Evolutionary conservation across 2,888 invertebrate species (phyloP).

Genomic region (Stenotaenia linearis): DNA sequence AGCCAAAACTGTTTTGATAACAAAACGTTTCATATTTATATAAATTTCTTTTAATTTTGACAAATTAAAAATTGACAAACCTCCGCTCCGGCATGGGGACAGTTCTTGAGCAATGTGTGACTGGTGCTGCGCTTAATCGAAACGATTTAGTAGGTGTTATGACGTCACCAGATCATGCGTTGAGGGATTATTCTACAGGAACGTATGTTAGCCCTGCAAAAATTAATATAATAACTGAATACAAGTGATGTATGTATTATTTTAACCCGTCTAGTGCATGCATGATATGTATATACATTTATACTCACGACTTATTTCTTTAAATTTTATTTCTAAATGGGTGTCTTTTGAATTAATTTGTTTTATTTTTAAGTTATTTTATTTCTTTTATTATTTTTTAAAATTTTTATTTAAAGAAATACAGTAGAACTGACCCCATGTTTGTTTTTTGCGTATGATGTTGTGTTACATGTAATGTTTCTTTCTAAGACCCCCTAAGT

Average conservation of each 20-base stretch:
- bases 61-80: neutral
- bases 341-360: too few relatives aligned
- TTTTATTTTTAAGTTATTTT: neutral
- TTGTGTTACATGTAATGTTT: constrained; percentile 32
- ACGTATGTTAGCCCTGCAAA: constrained; percentile 5
- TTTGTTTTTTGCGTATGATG: constrained; percentile 29
- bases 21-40: neutral
- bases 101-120: constrained; percentile 31
- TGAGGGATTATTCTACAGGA: constrained; percentile 17
- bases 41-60: neutral
- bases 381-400: neutral
- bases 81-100: constrained; percentile 30
- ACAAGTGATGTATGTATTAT: neutral
- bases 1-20: neutral
- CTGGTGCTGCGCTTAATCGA: neutral
- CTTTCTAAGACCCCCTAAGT: constrained; percentile 33
- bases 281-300: neutral
- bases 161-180: neutral
- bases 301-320: too few relatives aligned
- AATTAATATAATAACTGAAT: neutral
- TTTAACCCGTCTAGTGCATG: constrained; percentile 17
- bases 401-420: neutral
- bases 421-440: constrained; percentile 31
- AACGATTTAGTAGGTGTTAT: neutral
- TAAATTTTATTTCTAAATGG: too few relatives aligned